Evolutionary conservation across 2,113 vertebrate species (phyloP), one percentile per base, ranked within the genome.

Genomic region (Cyprinus carpio): DNA sequence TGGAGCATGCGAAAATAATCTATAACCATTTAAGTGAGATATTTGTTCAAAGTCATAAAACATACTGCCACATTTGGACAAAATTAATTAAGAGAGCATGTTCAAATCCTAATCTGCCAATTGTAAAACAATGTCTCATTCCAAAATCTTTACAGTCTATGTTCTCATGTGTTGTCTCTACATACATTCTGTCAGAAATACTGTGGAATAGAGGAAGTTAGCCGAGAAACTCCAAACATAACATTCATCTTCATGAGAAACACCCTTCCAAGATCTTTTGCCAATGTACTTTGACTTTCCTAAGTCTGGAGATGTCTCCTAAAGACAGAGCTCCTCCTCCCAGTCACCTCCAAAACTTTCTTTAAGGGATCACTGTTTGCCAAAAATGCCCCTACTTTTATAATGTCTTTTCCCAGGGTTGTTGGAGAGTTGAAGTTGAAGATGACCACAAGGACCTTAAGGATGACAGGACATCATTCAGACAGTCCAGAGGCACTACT

Each of bases 171-270:
- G 27, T 31, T 10, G 74, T 29, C 31, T 78, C 65, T 75, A 77
- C 77, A 54, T 37, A 16, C 49, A 46, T 80, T 74, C 54, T 77
- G 8, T 77, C 27, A 64, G 10, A 74, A 84, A 58, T 60, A 54
- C 49, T 60, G 27, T 87, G 72, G 58, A 78, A 81, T 84, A 67
- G 43, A 87, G 82, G 83, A 87, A 84, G 71, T 60, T 83, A 64
- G 23, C 58, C 2, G 13, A 51, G 82, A 62, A 87, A 87, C 78
- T 84, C 75, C 31, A 71, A 74, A 81, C 62, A 65, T 71, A 85
- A 51, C 54, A 85, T 87, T 84, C n/a, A 77, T 83, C 84, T 85
- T 75, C 67, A 46, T 67, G 58, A 87, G 34, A 87, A 76, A 51
- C n/a, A 49, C 62, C 71, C 80, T 72, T 72, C 29, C 43, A 74